A percentile compares a stretch with the other conserved stretches of the same genome.
Evolutionary conservation across 2,797 vertebrate species (phyloP).

Genomic region (Pelodytes ibericus): DNA sequence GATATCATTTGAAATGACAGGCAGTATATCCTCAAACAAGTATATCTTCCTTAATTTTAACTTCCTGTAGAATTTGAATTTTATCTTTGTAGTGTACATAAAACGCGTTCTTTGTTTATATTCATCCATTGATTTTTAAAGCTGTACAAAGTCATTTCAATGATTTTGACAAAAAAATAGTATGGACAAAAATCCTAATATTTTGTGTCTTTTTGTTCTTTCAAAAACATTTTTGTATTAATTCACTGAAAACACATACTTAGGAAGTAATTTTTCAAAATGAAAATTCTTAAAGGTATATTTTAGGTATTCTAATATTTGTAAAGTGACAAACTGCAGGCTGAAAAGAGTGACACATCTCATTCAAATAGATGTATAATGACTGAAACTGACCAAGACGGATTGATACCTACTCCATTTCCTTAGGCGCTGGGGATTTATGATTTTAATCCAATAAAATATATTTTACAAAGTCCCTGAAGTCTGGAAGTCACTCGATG

Average conservation of each 20-base stretch:
- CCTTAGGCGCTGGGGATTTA: slow-evolving; percentile 55
- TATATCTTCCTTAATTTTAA: slow-evolving; percentile 50
- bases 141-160: slow-evolving; percentile 39
- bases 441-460: slow-evolving; percentile 61
- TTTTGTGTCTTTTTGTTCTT: not conserved
- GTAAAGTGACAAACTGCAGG: not conserved
- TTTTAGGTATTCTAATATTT: not conserved
- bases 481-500: slow-evolving; percentile 56
- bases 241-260: not conserved
- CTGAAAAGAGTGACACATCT: slow-evolving; percentile 9
- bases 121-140: slow-evolving; percentile 32
- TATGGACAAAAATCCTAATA: not conserved
- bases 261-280: not conserved
- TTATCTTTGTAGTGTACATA: slow-evolving; percentile 44
- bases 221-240: not conserved
- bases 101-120: slow-evolving; percentile 36
- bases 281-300: not conserved
- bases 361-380: slow-evolving; percentile 56
- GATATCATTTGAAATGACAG: slow-evolving; percentile 48
- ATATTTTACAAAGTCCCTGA: slow-evolving; percentile 56
- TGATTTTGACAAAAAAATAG: slow-evolving; percentile 16
- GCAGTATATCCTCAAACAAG: slow-evolving; percentile 40
- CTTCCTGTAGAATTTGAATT: slow-evolving; percentile 45
- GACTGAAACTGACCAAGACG: slow-evolving; percentile 48
- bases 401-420: slow-evolving; percentile 58